Evolutionary conservation across 2,113 vertebrate genomes (phyloP).

Genomic region (Junco hyemalis): DNA sequence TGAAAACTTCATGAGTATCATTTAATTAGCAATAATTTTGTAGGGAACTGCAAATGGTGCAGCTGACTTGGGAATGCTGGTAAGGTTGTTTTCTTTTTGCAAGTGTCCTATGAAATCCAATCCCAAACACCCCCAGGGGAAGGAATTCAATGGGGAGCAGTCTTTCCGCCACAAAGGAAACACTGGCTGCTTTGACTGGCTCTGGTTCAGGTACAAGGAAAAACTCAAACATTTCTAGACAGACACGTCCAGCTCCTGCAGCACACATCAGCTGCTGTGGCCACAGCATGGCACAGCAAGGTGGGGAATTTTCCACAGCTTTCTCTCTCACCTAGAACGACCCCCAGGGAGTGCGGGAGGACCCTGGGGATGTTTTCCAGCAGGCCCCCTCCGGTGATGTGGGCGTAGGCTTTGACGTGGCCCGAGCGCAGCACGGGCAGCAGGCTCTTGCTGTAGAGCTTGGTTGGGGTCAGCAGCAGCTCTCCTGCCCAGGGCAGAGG

Average conservation of each 20-base stretch:
- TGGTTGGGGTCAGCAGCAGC: conserved; percentile 89
- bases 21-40: background rate
- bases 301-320: background rate
- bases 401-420: conserved; percentile 88
- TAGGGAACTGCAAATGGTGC: background rate
- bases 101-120: background rate
- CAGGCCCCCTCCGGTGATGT: conserved; percentile 95
- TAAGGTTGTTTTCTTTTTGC: background rate
- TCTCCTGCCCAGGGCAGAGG: conserved; percentile 76
- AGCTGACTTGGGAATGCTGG: background rate
- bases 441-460: conserved; percentile 89
- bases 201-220: background rate
- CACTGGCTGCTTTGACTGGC: background rate
- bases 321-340: conserved; percentile 82
- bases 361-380: conserved; percentile 94
- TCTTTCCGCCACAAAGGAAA: no score
- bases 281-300: background rate
- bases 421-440: conserved; percentile 85
- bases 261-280: background rate
- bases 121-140: background rate
- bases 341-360: conserved; percentile 81
- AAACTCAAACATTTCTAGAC: background rate
- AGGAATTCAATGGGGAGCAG: background rate
- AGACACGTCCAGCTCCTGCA: background rate
- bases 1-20: background rate